Base-by-base conservation (phyloP, 2,113 vertebrate genomes). In the Cercopithecus mona region DNA sequence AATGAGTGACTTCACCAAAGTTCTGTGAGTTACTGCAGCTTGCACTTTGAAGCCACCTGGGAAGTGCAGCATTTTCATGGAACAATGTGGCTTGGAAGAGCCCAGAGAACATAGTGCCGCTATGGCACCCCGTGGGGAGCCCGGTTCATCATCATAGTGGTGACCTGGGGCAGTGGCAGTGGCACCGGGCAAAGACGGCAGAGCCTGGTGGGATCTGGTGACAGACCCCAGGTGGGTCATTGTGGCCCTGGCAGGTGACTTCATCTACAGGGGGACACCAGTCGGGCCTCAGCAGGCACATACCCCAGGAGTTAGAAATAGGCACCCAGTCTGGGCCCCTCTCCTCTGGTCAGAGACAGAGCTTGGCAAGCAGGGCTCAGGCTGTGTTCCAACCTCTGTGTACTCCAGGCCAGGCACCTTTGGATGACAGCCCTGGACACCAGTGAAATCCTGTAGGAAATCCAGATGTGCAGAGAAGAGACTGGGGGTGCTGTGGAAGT, bases 131-230 rank as follows among this genome's bases (percentile, higher is more conserved):
- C 2, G 0, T 1, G 20, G 59, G 66, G n/a, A 48, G 18, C 12
- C 52, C 52, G 52, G 1, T n/a, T 57, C 35, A 18, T 70, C 6
- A 0, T 79, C 70, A 20, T 0, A 2, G 57, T 12, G 2, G 59
- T 23, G 82, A 25, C 12, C 61, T 64, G 61, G 61, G 61, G 61
- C 3, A 27, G 50, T 5, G 17, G 38, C 84, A 73, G 79, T 23
- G 38, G 32, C 2, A 0, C 40, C 66, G 3, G 27, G 48, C 30
- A 43, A 57, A 45, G 23, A 22, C 0, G 0, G 59, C 83, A 14
- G n/a, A 68, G 43, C n/a, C 22, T 10, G 11, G 1, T 5, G 35
- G 70, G 32, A 2, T 57, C 25, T 43, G 45, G 40, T 3, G 0
- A 9, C 52, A 30, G 48, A 50, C 11, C 27, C 48, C 2, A 17